These are phyloP conservation scores for Megalopta genalis DNA, from an alignment of 1,140 invertebrate species.

Conservation along the genomic window DNA sequence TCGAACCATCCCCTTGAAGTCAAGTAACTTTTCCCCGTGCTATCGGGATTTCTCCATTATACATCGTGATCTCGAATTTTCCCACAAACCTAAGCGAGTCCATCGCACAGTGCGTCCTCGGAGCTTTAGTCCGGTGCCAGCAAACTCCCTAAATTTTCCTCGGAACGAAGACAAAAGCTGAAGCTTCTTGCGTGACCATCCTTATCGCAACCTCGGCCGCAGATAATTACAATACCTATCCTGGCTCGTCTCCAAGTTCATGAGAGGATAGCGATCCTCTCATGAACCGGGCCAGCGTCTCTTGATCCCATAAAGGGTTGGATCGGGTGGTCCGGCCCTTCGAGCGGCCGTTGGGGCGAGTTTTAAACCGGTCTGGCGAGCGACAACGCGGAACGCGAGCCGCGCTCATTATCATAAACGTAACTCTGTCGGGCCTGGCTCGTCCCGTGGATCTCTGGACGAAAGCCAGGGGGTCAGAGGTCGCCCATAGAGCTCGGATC, in stretches of 20 bases:
- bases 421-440: background rate
- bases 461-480: background rate
- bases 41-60: too few relatives aligned
- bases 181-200: background rate
- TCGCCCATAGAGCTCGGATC: background rate
- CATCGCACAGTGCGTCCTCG: too few relatives aligned
- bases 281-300: conserved; percentile 30
- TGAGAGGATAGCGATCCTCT: too few relatives aligned
- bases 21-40: too few relatives aligned
- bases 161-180: too few relatives aligned
- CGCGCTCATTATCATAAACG: conserved; percentile 40
- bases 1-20: too few relatives aligned
- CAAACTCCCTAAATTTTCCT: too few relatives aligned
- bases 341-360: background rate
- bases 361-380: background rate
- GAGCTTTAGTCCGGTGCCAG: too few relatives aligned
- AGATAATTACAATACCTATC: conserved; percentile 34
- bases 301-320: conserved; percentile 36
- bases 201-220: background rate
- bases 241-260: conserved; percentile 37
- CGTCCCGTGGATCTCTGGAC: background rate
- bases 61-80: too few relatives aligned
- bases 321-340: conserved; percentile 26
- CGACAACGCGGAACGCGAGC: conserved; percentile 23
- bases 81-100: too few relatives aligned